phyloP scores from a whole-genome alignment of 2,113 vertebrate species.

The Mus musculus region GRCm39 chr4:141082501-141083000 shows the following conservation, averaged over 20 bases:
- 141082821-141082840: constrained; percentile 62
- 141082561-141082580: too few species aligned
- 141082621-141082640: accelerated
- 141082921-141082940: neutral
- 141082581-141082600: too few species aligned
- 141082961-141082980: constrained; percentile 33
- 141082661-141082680: neutral
- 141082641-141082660: too few species aligned
- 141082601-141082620: too few species aligned
- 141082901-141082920: constrained; percentile 39
- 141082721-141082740: neutral
- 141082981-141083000: constrained; percentile 19
- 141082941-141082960: neutral
- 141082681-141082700: neutral
- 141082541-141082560: too few species aligned
- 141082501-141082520: too few species aligned
- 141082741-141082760: neutral
- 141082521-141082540: too few species aligned
- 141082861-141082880: constrained; percentile 41
- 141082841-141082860: constrained; percentile 60
- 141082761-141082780: constrained; percentile 40
- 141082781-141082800: constrained; percentile 37
- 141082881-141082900: constrained; percentile 16
- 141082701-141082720: neutral
- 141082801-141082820: constrained; percentile 50